phyloP scores from a whole-genome alignment of 2,797 vertebrate genomes.

The Anisognathus igniventris region DNA sequence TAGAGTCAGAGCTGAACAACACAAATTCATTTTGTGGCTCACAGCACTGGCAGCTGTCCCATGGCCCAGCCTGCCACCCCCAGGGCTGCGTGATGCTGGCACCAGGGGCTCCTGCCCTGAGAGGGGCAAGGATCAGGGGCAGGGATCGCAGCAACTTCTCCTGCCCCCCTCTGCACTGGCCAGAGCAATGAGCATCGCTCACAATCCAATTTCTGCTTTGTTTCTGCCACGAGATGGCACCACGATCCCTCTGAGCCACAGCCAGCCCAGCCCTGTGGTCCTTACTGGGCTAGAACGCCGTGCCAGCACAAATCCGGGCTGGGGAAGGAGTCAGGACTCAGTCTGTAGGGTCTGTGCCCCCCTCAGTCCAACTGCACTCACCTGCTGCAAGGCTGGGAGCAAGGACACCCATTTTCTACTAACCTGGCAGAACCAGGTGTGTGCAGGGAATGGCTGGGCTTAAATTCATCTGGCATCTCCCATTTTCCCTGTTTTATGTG shows the following conservation, averaged over 20 bases:
- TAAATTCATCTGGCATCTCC: slow-evolving; percentile 59
- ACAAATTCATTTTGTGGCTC: background rate
- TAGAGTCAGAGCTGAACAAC: background rate
- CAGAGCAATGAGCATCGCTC: accelerated
- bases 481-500: background rate
- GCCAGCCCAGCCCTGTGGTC: background rate
- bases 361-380: background rate
- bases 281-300: accelerated
- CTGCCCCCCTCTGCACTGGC: accelerated
- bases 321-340: background rate
- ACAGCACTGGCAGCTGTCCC: background rate
- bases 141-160: background rate
- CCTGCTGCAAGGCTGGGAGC: background rate
- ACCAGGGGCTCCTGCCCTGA: background rate
- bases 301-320: background rate
- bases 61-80: background rate
- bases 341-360: background rate
- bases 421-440: background rate
- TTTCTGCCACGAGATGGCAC: slow-evolving; percentile 57
- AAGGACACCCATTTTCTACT: background rate
- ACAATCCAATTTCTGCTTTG: background rate
- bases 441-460: slow-evolving; percentile 44
- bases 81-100: background rate
- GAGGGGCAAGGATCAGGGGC: background rate
- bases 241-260: background rate